Percentiles rank a stretch among this genome's conserved stretches.
Evolutionary conservation across 2,113 vertebrate species (phyloP).

Genomic region (Thomomys bottae): DNA sequence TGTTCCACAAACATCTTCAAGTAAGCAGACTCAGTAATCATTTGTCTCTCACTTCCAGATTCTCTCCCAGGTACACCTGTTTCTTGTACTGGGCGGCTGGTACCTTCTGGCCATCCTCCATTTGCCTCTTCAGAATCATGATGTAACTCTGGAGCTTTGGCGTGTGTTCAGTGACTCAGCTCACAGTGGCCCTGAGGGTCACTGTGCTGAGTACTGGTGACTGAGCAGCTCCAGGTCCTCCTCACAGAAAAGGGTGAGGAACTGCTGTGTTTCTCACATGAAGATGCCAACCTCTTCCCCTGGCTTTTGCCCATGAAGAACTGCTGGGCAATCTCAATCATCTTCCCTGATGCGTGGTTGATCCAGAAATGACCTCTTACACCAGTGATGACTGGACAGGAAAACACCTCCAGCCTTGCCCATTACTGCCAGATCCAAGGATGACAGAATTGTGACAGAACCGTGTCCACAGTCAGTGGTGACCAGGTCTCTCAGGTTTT

Average conservation of each 20-base stretch:
- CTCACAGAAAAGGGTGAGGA: slow-evolving; percentile 49
- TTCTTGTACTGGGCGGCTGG: background rate
- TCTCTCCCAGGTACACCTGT: background rate
- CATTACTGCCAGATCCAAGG: background rate
- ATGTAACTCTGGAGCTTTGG: background rate
- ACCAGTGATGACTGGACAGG: background rate
- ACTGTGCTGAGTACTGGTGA: background rate
- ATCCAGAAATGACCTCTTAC: too few species aligned
- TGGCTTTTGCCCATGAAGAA: background rate
- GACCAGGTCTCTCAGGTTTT: background rate
- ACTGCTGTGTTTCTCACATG: background rate
- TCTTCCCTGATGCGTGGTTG: background rate
- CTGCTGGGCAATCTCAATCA: background rate
- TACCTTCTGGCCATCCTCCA: background rate
- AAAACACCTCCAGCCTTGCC: background rate
- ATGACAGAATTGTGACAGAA: background rate
- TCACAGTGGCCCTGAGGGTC: background rate
- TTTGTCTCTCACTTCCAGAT: background rate
- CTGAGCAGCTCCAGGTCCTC: slow-evolving; percentile 36
- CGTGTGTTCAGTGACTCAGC: background rate
- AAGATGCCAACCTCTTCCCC: background rate
- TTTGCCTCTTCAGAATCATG: background rate
- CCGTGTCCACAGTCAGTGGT: background rate
- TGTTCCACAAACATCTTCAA: background rate
- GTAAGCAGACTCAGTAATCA: background rate